Evolutionary conservation across 2,888 invertebrate genomes (phyloP).

Genomic region (Ischnus inquisitorius): DNA sequence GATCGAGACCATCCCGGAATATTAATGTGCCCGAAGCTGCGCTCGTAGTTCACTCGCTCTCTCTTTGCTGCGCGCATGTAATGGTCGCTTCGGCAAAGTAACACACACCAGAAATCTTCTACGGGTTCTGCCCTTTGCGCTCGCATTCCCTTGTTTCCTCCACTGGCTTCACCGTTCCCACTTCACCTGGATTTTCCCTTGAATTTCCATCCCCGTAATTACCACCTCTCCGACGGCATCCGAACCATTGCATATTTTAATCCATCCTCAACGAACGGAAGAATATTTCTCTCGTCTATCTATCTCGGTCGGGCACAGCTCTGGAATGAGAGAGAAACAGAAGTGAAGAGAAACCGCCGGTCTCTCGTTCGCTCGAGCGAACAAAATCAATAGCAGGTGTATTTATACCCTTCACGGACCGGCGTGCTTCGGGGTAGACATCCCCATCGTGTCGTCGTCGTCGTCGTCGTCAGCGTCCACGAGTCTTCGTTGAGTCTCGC

Average conservation of each 20-base stretch:
- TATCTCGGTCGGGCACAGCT: conserved; percentile 7
- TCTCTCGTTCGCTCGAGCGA: conserved; percentile 55
- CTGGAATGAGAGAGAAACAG: conserved; percentile 23
- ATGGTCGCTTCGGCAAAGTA: conserved; percentile 39
- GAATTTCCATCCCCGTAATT: conserved; percentile 5
- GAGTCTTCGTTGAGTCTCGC: conserved; percentile 33
- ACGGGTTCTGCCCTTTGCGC: conserved; percentile 40
- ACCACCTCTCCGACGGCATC: background rate
- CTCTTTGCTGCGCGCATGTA: conserved; percentile 15
- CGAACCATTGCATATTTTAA: conserved; percentile 26
- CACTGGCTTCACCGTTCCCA: conserved; percentile 8
- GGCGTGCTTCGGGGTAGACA: conserved; percentile 54
- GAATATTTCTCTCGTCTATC: conserved; percentile 41
- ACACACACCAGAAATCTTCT: conserved; percentile 28
- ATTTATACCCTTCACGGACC: conserved; percentile 63
- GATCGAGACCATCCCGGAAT: conserved; percentile 76
- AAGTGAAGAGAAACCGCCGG: conserved; percentile 45
- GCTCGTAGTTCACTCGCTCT: conserved; percentile 18
- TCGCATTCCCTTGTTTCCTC: conserved; percentile 33
- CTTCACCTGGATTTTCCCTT: conserved; percentile 3
- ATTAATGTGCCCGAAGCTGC: conserved; percentile 75
- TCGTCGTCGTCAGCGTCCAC: conserved; percentile 45
- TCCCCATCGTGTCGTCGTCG: conserved; percentile 20
- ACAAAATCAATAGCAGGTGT: conserved; percentile 67
- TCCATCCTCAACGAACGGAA: conserved; percentile 13